Base-by-base conservation (phyloP, 35 echinoderm and acorn worm species). In the Antedon bifida region DNA sequence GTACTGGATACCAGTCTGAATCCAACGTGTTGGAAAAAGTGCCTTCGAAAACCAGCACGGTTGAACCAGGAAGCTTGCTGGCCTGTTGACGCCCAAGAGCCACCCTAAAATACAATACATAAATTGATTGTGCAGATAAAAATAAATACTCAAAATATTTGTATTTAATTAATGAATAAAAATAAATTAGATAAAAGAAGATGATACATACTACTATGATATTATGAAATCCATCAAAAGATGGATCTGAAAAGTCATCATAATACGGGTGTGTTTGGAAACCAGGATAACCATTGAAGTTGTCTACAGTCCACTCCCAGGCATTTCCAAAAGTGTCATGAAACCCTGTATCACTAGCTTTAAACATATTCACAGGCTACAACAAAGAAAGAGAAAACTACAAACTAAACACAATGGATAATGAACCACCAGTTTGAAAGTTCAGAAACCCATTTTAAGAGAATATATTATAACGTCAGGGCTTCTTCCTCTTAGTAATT, bases 11-110 rank as follows among this genome's bases (percentile, higher is more conserved):
- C 94, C 0, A 97, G 29, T 8, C 94, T 87, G 76, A 97, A 97
- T 0, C 94, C 90, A 33, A 82, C 75, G 56, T 97, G 94, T 74
- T 97, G 94, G 76, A 88, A 97, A 77, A 97, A 97, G 36, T 97
- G 94, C 30, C 90, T 46, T 30, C 94, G 85, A 85, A 97, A 97
- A 28, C 73, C 56, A 33, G 82, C 90, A 0, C 94, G 75, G 55
- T 74, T 87, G 90, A 90, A 97, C 1, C 87, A 38, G 29, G 94
- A 90, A 28, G 84, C 82, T 30, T 84, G 81, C n/a, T 84, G 82
- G 34, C 94, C 89, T 11, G 84, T 92, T 11, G 94, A 90, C 21
- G 90, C 85, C 90, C 90, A 92, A 5, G 87, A 92, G 3, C 94
- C 90, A 23, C 94, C 90, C 94, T 97, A 79, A 30, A 73, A 87